These are phyloP conservation scores for Fregata magnificens DNA, from an alignment of 2,113 vertebrate genomes.

Conservation along the genomic window DNA sequence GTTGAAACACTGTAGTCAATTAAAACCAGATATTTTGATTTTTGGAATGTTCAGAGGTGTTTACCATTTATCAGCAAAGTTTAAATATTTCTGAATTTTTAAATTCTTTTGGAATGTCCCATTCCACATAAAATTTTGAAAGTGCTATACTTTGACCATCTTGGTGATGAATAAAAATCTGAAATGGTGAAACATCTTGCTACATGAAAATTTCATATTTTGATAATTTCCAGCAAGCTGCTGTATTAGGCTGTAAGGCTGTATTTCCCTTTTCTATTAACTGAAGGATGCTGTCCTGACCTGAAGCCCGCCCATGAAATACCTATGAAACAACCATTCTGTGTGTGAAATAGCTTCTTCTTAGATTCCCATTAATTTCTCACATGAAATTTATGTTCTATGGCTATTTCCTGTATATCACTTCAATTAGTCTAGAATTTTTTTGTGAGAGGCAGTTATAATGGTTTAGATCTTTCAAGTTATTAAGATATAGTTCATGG, in stretches of 20 bases:
- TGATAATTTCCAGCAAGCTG: not conserved
- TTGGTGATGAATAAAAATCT: not conserved
- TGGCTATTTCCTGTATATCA: not conserved
- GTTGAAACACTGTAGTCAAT: not conserved
- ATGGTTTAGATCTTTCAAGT: not conserved
- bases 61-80: not conserved
- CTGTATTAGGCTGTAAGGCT: not conserved
- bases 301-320: not conserved
- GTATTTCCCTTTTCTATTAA: not conserved
- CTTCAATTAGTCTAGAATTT: not conserved
- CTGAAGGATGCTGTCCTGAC: not conserved
- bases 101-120: not conserved
- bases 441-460: not conserved
- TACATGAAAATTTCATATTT: not conserved
- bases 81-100: not conserved
- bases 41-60: not conserved
- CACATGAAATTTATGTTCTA: not conserved
- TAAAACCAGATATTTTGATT: not conserved
- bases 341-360: not conserved
- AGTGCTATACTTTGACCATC: not conserved
- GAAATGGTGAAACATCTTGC: not conserved
- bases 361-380: not conserved
- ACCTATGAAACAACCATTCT: not conserved
- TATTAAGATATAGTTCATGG: not conserved
- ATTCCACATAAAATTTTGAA: not conserved